Evolutionary conservation across 2,113 vertebrate genomes (phyloP), one percentile per base, ranked within the genome.

Genomic region (Hypomesus transpacificus): DNA sequence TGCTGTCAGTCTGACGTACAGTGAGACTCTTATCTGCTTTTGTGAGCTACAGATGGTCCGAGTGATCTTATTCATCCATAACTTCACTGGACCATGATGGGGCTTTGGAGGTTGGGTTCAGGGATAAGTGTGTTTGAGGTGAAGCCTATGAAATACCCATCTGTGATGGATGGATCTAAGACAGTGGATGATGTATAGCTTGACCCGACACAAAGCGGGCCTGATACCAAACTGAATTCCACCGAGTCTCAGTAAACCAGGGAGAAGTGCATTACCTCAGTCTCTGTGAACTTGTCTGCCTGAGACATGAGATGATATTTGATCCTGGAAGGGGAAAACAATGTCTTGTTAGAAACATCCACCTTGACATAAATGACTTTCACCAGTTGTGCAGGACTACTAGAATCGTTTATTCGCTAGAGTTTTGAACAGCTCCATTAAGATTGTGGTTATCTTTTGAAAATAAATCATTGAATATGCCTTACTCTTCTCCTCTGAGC

Each of bases 261-360:
- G 11, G 46, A 70, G 11, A 62, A 4, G 6, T 1, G 13, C 14
- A 87, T 87, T 85, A 96, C 95, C 94, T 96, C 95, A 62, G 94
- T 93, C 75, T 94, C 92, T 2, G 89, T 94, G 91, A 96, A 96
- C 67, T 94, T 92, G 84, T 96, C 95, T 26, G 95, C 95, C 77
- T 96, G 95, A 20, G 95, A 96, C 93, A 94, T 95, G 14, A 96
- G 92, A 83, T 93, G 92, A 79, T 95, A 93, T 77, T 94, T 94
- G 84, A 96, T 95, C 82, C 95, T 96, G 89, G 11, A 70, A 70
- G 50, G 54, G 52, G 56, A 71, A 68, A 21, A 74, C 8, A 0
- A 67, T 31, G 11, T 14, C 22, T 51, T 64, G 22, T 31, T 58
- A 21, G 51, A 28, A 18, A 64, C 26, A 3, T 22, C 20, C 26